Conservation (phyloP, 53 echinoderm and acorn worm species). For the Henricia sp. region DNA sequence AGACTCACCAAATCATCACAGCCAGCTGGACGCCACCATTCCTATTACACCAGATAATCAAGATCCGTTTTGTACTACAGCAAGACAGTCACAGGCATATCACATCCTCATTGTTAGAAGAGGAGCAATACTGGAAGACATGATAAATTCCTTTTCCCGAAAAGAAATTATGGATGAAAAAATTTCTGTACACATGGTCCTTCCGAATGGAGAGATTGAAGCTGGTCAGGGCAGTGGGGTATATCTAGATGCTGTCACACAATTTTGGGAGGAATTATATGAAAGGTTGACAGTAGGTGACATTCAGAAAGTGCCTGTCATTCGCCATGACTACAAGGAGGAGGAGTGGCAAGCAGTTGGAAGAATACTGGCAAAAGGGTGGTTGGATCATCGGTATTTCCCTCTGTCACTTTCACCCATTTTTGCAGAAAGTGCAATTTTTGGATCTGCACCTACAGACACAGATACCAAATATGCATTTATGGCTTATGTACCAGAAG, state of each 20-base stretch:
- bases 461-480: conserved; percentile 21
- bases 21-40: no score
- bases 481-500: conserved; percentile 13
- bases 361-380: conserved; percentile 62
- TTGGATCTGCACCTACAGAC: conserved; percentile 6
- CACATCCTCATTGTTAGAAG: neutral
- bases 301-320: conserved; percentile 32
- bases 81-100: neutral
- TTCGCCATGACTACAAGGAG: conserved; percentile 31
- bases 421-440: conserved; percentile 58
- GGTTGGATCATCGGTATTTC: conserved; percentile 65
- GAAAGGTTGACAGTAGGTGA: conserved; percentile 30
- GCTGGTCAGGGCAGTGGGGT: conserved; percentile 42
- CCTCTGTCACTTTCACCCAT: conserved; percentile 47
- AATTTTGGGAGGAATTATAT: conserved; percentile 47
- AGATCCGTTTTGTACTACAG: neutral
- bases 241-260: conserved; percentile 47
- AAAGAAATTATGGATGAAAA: neutral
- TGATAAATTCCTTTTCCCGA: neutral
- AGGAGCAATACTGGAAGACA: neutral
- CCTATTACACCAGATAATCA: neutral
- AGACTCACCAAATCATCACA: no score
- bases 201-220: conserved; percentile 54
- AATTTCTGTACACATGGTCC: conserved; percentile 37
- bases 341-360: conserved; percentile 53